phyloP scores from a whole-genome alignment of 2,113 vertebrate genomes.

The Chloroceryle aenea region DNA sequence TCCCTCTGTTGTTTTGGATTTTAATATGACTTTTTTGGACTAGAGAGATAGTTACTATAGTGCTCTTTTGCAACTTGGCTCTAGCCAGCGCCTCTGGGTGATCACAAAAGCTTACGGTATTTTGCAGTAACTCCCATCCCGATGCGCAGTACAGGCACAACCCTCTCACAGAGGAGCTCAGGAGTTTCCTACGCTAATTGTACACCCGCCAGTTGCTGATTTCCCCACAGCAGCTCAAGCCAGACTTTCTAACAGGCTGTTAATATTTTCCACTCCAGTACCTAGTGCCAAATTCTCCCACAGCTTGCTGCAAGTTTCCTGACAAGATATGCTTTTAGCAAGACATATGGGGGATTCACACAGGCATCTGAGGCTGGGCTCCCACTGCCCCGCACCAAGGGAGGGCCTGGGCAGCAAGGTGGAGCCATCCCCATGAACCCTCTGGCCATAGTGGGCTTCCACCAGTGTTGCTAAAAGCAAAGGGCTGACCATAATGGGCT shows the following conservation, averaged over 20 bases:
- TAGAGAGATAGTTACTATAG: neutral
- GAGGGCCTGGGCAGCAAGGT: neutral
- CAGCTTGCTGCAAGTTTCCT: conserved; percentile 65
- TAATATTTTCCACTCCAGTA: conserved; percentile 70
- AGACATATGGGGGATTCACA: neutral
- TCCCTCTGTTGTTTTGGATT: rapidly evolving
- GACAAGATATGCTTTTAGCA: conserved; percentile 61
- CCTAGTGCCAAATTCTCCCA: conserved; percentile 73
- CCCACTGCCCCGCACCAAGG: neutral
- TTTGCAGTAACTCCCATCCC: conserved; percentile 13
- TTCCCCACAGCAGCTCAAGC: conserved; percentile 58
- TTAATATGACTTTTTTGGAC: conserved; percentile 22
- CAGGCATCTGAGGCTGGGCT: neutral
- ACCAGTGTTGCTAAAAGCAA: too few species aligned
- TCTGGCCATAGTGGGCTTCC: rapidly evolving
- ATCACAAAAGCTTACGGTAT: conserved; percentile 48
- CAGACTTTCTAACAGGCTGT: conserved; percentile 71
- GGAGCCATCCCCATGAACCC: neutral
- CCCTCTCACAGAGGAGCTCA: conserved; percentile 5
- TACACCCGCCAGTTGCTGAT: conserved; percentile 57
- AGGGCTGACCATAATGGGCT: rapidly evolving
- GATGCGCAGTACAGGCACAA: neutral
- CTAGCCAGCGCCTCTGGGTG: neutral
- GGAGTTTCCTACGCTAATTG: conserved; percentile 70
- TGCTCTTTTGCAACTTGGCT: conserved; percentile 63